phyloP scores from a whole-genome alignment of 2,797 vertebrate species.

The Echeneis naucrates region DNA sequence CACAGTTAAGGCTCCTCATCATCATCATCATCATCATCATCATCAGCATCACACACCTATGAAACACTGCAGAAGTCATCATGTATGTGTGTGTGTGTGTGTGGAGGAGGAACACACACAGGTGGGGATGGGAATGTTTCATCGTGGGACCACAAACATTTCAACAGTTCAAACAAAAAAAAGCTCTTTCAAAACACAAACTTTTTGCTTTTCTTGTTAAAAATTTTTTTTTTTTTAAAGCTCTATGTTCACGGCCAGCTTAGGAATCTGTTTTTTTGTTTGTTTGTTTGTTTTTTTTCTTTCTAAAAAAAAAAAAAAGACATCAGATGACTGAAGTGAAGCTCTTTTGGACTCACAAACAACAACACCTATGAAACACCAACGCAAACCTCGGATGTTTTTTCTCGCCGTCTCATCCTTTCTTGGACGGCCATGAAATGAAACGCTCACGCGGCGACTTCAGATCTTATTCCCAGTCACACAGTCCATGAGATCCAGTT shows the following conservation, averaged over 20 bases:
- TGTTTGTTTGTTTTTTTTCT: too few relatives aligned
- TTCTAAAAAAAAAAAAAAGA: too few relatives aligned
- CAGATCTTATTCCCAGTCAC: not conserved
- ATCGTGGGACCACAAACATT: slow-evolving; percentile 62
- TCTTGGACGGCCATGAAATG: not conserved
- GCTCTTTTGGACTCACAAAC: not conserved
- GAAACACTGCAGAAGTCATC: slow-evolving; percentile 59
- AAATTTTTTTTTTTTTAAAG: slow-evolving; percentile 7
- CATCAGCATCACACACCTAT: slow-evolving; percentile 68
- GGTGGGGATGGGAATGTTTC: slow-evolving; percentile 42
- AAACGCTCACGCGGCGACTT: not conserved
- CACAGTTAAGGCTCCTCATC: slow-evolving; percentile 72
- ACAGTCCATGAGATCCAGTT: not conserved
- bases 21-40: slow-evolving; percentile 53
- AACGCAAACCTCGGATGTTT: not conserved
- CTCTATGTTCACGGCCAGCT: slow-evolving; percentile 17
- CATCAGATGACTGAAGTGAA: not conserved
- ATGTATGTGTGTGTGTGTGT: slow-evolving; percentile 27
- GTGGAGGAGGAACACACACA: slow-evolving; percentile 51
- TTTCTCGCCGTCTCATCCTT: not conserved
- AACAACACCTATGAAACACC: not conserved
- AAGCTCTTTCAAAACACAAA: slow-evolving; percentile 37
- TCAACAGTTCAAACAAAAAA: slow-evolving; percentile 68
- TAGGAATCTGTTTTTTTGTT: slow-evolving; percentile 36
- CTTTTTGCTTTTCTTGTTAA: not conserved